Evolutionary conservation across 2,113 vertebrate genomes (phyloP).

Genomic region (Colius striatus): DNA sequence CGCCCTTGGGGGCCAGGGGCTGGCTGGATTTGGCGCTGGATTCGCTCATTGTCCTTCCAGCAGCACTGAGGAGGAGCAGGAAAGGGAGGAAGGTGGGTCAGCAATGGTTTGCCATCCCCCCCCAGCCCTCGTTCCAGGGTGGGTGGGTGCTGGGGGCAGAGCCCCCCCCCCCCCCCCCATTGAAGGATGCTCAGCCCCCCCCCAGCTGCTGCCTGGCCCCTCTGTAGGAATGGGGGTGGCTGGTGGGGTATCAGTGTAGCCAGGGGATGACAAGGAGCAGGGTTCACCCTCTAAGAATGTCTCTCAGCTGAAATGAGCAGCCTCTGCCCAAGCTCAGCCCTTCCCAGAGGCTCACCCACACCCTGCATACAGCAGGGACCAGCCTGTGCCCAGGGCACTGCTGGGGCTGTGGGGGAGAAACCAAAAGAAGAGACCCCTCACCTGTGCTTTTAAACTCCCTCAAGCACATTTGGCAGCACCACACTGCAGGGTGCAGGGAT

Average conservation of each 20-base stretch:
- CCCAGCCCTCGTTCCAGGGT: not conserved
- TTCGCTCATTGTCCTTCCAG: conserved; percentile 87
- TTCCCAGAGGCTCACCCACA: rapidly evolving
- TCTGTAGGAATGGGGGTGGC: not conserved
- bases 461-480: not conserved
- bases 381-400: not conserved
- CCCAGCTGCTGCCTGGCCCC: not conserved
- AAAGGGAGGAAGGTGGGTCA: not conserved
- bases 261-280: not conserved
- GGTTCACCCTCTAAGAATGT: not conserved
- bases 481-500: rapidly evolving
- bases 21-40: conserved; percentile 86
- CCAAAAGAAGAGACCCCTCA: not conserved
- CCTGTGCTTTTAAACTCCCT: not conserved
- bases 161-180: too few species aligned
- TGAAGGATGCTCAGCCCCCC: not conserved
- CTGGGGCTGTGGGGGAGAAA: not conserved
- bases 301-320: not conserved
- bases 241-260: not conserved
- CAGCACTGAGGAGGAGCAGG: not conserved
- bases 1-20: conserved; percentile 85
- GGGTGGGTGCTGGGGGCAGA: not conserved
- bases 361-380: rapidly evolving
- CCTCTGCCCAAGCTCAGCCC: not conserved
- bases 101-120: rapidly evolving